These are phyloP conservation scores for Pegoplata infirma DNA, from an alignment of 2,888 invertebrate species.

Conservation along the genomic window DNA sequence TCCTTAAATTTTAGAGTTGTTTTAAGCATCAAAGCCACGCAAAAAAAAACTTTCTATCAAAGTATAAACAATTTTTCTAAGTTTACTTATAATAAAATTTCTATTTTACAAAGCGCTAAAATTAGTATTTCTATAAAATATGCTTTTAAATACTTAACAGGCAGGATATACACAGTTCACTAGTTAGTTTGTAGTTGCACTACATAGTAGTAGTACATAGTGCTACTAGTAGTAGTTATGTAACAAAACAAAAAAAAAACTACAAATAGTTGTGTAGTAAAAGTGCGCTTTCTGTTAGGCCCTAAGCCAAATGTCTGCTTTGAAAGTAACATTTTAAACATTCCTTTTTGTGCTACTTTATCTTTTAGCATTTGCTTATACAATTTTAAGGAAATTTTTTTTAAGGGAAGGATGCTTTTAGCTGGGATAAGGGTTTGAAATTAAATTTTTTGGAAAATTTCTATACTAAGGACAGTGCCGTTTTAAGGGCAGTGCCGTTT, in stretches of 20 bases:
- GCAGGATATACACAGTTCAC: conserved; percentile 1
- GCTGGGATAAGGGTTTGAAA: no score
- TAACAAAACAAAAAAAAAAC: no score
- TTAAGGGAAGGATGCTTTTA: conserved; percentile 13
- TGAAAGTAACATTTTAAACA: conserved; percentile 59
- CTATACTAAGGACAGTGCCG: no score
- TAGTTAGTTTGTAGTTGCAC: conserved; percentile 2
- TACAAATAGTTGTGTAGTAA: conserved; percentile 54
- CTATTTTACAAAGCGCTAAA: conserved; percentile 19
- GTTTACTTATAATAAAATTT: background rate
- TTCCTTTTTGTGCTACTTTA: conserved; percentile 37
- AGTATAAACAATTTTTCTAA: no score
- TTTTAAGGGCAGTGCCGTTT: no score
- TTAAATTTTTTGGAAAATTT: no score
- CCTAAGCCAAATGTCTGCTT: conserved; percentile 63
- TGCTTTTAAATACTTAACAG: conserved; percentile 24
- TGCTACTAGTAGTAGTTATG: conserved; percentile 17
- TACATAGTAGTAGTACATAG: background rate
- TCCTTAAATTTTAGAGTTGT: no score
- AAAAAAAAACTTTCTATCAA: no score
- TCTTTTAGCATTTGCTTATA: conserved; percentile 31
- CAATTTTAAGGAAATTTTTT: background rate
- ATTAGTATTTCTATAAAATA: conserved; percentile 39
- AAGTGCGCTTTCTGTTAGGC: conserved; percentile 54
- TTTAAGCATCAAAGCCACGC: background rate